A percentile compares a stretch with the other conserved stretches of the same genome.
Evolutionary conservation across 2,797 vertebrate species (phyloP).

Genomic region (Coranthus polyacanthus): DNA sequence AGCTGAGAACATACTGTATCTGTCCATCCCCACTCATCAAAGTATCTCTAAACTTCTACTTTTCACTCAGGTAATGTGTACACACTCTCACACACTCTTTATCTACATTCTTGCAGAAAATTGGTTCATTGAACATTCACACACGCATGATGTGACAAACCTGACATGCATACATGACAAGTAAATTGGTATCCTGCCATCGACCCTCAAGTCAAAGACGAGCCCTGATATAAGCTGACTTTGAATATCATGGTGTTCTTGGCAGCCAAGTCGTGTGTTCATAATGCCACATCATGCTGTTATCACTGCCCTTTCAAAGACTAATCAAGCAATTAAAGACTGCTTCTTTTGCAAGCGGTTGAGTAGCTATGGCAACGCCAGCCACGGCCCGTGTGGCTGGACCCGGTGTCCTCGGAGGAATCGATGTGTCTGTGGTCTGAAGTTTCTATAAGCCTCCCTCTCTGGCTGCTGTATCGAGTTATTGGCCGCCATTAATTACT

Average conservation of each 20-base stretch:
- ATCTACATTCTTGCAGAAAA: slow-evolving; percentile 55
- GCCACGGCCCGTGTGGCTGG: slow-evolving; percentile 21
- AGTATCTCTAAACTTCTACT: slow-evolving; percentile 18
- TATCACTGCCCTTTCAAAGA: slow-evolving; percentile 72
- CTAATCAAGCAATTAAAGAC: slow-evolving; percentile 78
- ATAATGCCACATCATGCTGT: slow-evolving; percentile 66
- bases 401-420: slow-evolving; percentile 65
- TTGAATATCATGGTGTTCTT: slow-evolving; percentile 67
- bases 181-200: slow-evolving; percentile 77
- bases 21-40: neutral
- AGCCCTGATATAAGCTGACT: slow-evolving; percentile 51
- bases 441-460: slow-evolving; percentile 52
- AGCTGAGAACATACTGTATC: neutral
- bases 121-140: slow-evolving; percentile 70
- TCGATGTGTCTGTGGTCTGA: slow-evolving; percentile 70
- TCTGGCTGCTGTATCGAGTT: slow-evolving; percentile 66
- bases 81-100: slow-evolving; percentile 2
- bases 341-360: slow-evolving; percentile 29
- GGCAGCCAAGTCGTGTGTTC: slow-evolving; percentile 73
- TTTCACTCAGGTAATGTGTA: slow-evolving; percentile 14
- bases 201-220: slow-evolving; percentile 60
- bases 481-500: slow-evolving; percentile 71
- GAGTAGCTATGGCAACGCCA: slow-evolving; percentile 66
- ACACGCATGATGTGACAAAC: slow-evolving; percentile 69
- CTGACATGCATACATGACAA: slow-evolving; percentile 73